Percentiles rank a stretch among this genome's conserved stretches.
Evolutionary conservation across 1,140 invertebrate genomes (phyloP).

Genomic region (Luehdorfia chinensis): DNA sequence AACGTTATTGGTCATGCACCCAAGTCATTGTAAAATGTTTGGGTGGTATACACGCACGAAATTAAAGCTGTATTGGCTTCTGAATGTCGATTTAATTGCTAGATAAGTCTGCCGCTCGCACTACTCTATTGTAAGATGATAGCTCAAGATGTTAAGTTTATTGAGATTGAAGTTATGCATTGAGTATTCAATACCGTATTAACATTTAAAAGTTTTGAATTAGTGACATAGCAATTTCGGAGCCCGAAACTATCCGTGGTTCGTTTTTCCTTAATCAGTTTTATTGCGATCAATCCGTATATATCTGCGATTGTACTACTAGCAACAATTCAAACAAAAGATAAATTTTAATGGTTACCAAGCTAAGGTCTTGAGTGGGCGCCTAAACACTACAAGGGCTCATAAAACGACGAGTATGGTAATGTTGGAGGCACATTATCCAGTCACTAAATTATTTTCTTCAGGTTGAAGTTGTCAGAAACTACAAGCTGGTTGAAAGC

Average conservation of each 20-base stretch:
- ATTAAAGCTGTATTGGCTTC: slow-evolving; percentile 68
- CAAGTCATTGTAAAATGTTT: slow-evolving; percentile 68
- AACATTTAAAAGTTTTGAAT: too few species aligned
- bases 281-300: slow-evolving; percentile 29
- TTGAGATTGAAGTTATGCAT: slow-evolving; percentile 49
- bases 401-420: slow-evolving; percentile 69
- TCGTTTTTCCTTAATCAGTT: not conserved
- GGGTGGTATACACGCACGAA: slow-evolving; percentile 51
- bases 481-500: slow-evolving; percentile 42
- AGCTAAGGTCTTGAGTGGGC: slow-evolving; percentile 50
- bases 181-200: slow-evolving; percentile 1
- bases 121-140: slow-evolving; percentile 70
- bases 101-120: slow-evolving; percentile 60
- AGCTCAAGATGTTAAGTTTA: slow-evolving; percentile 62
- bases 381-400: slow-evolving; percentile 66
- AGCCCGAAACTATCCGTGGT: not conserved
- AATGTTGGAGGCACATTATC: slow-evolving; percentile 48
- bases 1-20: slow-evolving; percentile 73
- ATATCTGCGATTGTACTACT: slow-evolving; percentile 52
- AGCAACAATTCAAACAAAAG: slow-evolving; percentile 63
- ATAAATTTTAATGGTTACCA: slow-evolving; percentile 64
- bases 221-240: too few species aligned
- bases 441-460: slow-evolving; percentile 46
- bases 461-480: slow-evolving; percentile 39
- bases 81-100: slow-evolving; percentile 76